Evolutionary conservation across 1,140 invertebrate genomes (phyloP).

Genomic region (Andrena cerasifolii): DNA sequence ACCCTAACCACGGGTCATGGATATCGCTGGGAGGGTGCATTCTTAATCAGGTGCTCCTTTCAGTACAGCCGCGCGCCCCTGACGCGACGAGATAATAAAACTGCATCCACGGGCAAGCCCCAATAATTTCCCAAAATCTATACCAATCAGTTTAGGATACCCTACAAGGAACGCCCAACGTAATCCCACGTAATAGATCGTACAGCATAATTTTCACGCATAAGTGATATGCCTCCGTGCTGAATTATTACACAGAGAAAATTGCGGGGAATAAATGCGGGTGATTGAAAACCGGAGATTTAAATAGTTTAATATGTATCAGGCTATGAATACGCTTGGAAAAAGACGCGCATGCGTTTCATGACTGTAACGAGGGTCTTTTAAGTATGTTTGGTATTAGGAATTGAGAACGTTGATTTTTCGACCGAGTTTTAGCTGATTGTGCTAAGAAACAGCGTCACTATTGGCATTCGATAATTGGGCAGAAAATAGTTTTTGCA

Average conservation of each 20-base stretch:
- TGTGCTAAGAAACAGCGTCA: too few relatives aligned
- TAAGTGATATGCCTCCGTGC: not conserved
- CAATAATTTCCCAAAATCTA: slow-evolving; percentile 59
- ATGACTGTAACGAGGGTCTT: not conserved
- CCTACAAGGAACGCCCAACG: too few relatives aligned
- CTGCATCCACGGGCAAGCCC: slow-evolving; percentile 53
- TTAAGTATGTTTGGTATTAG: not conserved
- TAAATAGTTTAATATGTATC: slow-evolving; percentile 40
- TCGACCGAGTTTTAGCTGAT: too few relatives aligned
- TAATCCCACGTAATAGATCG: too few relatives aligned
- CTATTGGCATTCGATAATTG: too few relatives aligned
- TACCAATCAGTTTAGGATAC: slow-evolving; percentile 8
- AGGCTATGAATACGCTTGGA: not conserved
- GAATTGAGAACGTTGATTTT: not conserved
- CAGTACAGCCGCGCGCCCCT: slow-evolving; percentile 47
- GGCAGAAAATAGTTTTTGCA: too few relatives aligned
- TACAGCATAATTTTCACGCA: not conserved
- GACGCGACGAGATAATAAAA: slow-evolving; percentile 66
- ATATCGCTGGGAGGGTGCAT: slow-evolving; percentile 70
- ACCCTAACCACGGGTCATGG: slow-evolving; percentile 68
- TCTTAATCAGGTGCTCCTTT: slow-evolving; percentile 67
- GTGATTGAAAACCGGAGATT: slow-evolving; percentile 9
- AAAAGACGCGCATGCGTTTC: not conserved
- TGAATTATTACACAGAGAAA: not conserved
- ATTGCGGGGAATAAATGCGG: not conserved